These are phyloP conservation scores for Urocolius indicus DNA, from an alignment of 2,113 vertebrate species.

Conservation along the genomic window DNA sequence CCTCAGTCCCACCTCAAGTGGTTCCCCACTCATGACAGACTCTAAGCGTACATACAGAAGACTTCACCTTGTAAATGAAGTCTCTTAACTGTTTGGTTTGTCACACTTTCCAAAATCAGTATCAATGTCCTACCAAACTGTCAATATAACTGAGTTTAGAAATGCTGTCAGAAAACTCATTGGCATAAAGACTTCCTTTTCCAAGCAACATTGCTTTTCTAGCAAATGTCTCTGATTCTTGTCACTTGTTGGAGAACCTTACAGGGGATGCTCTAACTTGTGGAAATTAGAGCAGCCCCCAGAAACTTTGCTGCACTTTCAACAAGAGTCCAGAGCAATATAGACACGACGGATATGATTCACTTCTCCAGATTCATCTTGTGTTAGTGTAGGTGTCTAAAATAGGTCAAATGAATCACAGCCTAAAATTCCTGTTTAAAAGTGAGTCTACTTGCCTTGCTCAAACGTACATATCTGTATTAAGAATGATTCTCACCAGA, in stretches of 20 bases:
- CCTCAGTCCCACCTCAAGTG: not conserved
- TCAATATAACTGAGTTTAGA: not conserved
- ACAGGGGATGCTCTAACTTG: not conserved
- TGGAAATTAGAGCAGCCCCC: not conserved
- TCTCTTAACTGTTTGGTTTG: not conserved
- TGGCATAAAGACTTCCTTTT: not conserved
- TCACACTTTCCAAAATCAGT: not conserved
- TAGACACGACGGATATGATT: not conserved
- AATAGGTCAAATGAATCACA: slow-evolving; percentile 67
- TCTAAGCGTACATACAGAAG: not conserved
- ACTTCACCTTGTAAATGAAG: not conserved
- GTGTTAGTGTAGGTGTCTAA: slow-evolving; percentile 54
- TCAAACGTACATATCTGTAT: not conserved
- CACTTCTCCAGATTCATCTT: slow-evolving; percentile 42
- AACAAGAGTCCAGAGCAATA: not conserved
- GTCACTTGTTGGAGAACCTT: not conserved
- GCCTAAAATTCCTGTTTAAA: slow-evolving; percentile 5
- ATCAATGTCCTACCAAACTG: not conserved
- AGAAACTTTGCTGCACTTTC: slow-evolving; percentile 14
- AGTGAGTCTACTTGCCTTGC: not conserved
- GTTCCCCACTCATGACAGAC: not conserved
- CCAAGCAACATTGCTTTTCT: not conserved
- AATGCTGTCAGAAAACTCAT: not conserved
- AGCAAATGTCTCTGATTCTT: not conserved
- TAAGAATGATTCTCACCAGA: not conserved